Conservation (phyloP, 2,113 vertebrate genomes). For the Mastomys natalensis region DNA sequence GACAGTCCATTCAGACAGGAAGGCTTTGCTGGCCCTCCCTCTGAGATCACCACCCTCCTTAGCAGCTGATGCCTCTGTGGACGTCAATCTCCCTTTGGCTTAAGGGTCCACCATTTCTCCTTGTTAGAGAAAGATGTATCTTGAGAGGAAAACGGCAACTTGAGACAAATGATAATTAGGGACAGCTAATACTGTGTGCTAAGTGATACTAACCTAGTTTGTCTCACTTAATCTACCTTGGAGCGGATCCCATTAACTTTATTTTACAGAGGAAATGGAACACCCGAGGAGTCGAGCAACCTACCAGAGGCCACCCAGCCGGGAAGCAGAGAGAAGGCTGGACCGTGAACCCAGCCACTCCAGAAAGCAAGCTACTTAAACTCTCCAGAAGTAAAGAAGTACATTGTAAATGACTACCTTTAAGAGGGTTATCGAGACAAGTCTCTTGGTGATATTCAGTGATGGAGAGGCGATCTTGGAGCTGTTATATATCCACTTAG, state of each 20-base stretch:
- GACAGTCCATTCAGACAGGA: not conserved
- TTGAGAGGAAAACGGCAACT: not conserved
- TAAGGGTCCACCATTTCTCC: not conserved
- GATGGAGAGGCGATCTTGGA: not conserved
- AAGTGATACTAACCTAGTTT: not conserved
- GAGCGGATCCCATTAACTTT: not conserved
- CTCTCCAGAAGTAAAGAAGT: not conserved
- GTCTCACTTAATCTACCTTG: not conserved
- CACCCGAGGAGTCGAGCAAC: not conserved
- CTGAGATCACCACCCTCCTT: not conserved
- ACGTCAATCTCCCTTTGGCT: not conserved
- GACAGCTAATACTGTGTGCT: not conserved
- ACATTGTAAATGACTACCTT: not conserved
- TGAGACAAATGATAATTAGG: not conserved
- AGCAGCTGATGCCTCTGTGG: not conserved
- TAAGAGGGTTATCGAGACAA: not conserved
- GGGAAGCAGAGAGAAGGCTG: not conserved
- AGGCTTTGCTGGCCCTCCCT: not conserved
- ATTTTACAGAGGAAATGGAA: not conserved
- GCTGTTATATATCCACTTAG: not conserved
- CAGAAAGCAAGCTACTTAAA: not conserved
- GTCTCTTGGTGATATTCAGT: not conserved
- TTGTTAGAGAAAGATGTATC: not conserved
- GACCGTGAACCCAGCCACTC: not conserved
- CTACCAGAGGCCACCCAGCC: not conserved